A percentile compares a stretch with the other conserved stretches of the same genome.
Conservation (phyloP, 2,797 vertebrate species). For the Sebastes minor region DNA sequence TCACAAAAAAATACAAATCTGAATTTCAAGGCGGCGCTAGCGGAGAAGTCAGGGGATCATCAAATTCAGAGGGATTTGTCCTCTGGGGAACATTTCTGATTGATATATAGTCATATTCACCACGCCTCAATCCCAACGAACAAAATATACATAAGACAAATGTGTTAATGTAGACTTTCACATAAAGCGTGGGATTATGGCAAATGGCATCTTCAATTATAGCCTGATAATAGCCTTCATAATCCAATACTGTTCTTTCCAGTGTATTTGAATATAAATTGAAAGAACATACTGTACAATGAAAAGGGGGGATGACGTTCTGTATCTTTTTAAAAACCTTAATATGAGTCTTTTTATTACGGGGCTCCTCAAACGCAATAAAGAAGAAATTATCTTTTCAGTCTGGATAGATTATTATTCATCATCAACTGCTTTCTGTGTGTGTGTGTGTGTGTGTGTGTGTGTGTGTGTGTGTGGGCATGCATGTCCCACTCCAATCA, state of each 20-base stretch:
- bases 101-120: background rate
- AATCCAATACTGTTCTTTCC: background rate
- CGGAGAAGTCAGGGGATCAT: background rate
- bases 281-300: background rate
- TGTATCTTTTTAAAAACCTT: background rate
- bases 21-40: background rate
- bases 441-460: constrained; percentile 1
- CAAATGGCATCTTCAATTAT: constrained; percentile 5
- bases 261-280: constrained; percentile 38
- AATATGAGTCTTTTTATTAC: background rate
- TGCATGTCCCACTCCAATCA: background rate
- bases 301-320: background rate
- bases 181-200: background rate
- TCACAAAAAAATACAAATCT: background rate
- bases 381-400: constrained; percentile 19
- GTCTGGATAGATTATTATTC: constrained; percentile 17
- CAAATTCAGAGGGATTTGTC: background rate
- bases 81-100: background rate
- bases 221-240: constrained; percentile 9
- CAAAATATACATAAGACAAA: constrained; percentile 8
- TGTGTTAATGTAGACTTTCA: background rate
- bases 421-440: background rate
- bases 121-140: background rate
- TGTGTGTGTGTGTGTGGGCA: background rate
- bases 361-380: background rate